Base-by-base conservation (phyloP, 2,888 invertebrate species). In the Abrostola tripartita region DNA sequence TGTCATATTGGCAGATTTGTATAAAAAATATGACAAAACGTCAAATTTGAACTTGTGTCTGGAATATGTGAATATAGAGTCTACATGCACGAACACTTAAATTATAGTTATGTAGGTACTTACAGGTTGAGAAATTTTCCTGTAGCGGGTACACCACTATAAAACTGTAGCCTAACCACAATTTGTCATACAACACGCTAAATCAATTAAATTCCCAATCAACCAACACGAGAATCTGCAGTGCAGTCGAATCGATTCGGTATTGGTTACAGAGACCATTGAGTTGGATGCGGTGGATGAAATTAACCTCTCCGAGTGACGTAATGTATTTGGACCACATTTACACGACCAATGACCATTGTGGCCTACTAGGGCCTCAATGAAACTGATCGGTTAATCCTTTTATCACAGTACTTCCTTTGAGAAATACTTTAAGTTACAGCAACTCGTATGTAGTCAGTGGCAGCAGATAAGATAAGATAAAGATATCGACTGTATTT, bases 171-270 rank as follows among this genome's bases (percentile, higher is more conserved):
- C 24, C 24, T 1, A 47, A 47, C 24, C 24, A 24, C 44, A 24
- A 41, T n/a, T 14, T 24, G 44, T 14, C 44, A 14, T 9, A 24
- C 44, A 14, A 24, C 44, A 47, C 9, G 24, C 44, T 47, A 24
- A 47, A 47, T 47, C 44, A 47, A 47, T 47, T 47, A 47, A 14
- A 6, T 5, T 47, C 44, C 14, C 14, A 24, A 47, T 24, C 24
- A 24, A 24, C 24, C 24, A 24, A 24, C 9, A 24, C 14, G 14
- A 14, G 44, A 14, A 47, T 47, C 44, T 47, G 44, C 44, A 47
- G 44, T 47, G 44, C 44, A 47, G 44, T 47, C 24, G 24, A 47
- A 47, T 47, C 44, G 44, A 47, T 47, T 47, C 44, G 2, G 44
- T 47, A 24, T 47, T 24, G 44, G 14, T 47, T 47, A 47, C 44